Evolutionary conservation across 2,888 invertebrate species (phyloP), one percentile per base, ranked within the genome.

Genomic region (Amphipoea lucens): DNA sequence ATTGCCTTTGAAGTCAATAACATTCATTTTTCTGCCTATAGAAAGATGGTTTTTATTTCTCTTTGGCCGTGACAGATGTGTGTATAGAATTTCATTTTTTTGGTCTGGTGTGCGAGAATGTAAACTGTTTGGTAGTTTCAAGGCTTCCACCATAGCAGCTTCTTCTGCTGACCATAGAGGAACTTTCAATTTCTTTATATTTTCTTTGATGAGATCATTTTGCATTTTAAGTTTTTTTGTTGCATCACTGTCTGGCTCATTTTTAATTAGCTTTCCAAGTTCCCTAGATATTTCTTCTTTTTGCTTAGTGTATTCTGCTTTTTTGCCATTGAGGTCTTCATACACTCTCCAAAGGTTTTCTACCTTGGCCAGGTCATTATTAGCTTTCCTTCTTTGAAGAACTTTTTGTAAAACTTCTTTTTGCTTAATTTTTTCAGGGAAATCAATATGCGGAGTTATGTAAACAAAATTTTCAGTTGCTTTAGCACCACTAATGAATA

Each of bases 101-200:
- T 66, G 77, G 74, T 94, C 89, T 0, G 98, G 98, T 36, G 98
- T 98, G 70, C 95, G 95, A 0, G 95, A 83, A 92, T 98, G 98
- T 82, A 99, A 90, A 71, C 92, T 89, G 92, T 98, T 99, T 0
- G 99, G 99, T 76, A 99, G 91, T 90, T 97, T 97, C 74, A 99
- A 94, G 80, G 97, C 97, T 90, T 97, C 97, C 54, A 97, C 92
- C 69, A 98, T 96, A 14, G 98, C 97, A 74, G 97, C 97, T 92
- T 98, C 98, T 92, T 98, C 98, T 11, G 98, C 95, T n/a, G 97
- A 97, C 97, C 98, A 98, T n/a, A 98, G 93, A 67, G 97, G 96
- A 20, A 97, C 95, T 91, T 97, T 98, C 1, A 98, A 90, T 54
- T 95, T 94, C 91, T 97, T 98, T n/a, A 98, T 92, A 86, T 98